Evolutionary conservation across 2,797 vertebrate species (phyloP), one percentile per base, ranked within the genome.

Genomic region (Phyllotis vaccarum): DNA sequence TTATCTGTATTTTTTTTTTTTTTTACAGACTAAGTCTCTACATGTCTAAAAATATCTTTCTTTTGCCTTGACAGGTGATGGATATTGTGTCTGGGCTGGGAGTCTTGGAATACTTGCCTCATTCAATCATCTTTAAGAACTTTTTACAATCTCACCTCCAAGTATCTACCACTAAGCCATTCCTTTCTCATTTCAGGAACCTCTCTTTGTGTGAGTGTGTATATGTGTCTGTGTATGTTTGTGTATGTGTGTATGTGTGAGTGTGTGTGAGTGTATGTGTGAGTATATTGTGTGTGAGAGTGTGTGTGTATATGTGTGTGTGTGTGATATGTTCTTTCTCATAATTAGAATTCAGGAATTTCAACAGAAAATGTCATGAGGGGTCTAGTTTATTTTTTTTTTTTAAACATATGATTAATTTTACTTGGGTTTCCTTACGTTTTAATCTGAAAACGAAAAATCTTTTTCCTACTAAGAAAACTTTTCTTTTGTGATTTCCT

Each of bases 401-500:
- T 37, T 37, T 58, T 46, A 13, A 85, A 78, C 16, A 78, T 56
- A 76, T 37, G 9, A 82, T 86, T 86, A 83, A 75, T 83, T 95
- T 82, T 89, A 75, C 11, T 93, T 78, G 46, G 52, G 29, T 9
- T 90, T 22, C 72, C 7, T 70, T 75, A 43, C 27, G 94, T 16
- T 74, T 91, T 46, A 82, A 90, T 13, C 5, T 90, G 29, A 93
- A 96, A 62, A 93, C 24, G 27, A 31, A 89, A 90, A 75, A 85
- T 21, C 3, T 62, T 95, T 92, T 91, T 95, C 64, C 31, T 91
- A 16, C 49, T 66, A 29, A 52, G 74, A 94, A 43, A 74, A n/a
- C 74, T 72, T 94, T 97, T 96, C 54, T 96, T 93, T 96, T 88
- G 70, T 90, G 29, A 91, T 80, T 92, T 95, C 29, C 78, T 93